Evolutionary conservation across 2,888 invertebrate species (phyloP).

Genomic region (Dolichopus griseipennis): DNA sequence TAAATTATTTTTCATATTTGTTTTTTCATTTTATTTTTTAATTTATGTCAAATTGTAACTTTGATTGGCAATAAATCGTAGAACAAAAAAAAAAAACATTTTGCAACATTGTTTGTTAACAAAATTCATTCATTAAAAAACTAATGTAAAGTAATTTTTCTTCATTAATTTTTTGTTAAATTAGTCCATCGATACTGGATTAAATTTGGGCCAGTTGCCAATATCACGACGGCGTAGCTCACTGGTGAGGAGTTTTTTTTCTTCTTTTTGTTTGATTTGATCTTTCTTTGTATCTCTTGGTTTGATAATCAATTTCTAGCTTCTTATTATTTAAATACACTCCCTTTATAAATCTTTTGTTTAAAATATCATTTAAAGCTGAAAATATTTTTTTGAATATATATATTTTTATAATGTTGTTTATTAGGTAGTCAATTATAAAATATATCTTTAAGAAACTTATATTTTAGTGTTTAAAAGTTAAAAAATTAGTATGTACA

Average conservation of each 20-base stretch:
- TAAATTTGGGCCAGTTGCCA: conserved; percentile 37
- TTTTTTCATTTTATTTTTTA: not conserved
- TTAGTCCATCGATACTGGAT: conserved; percentile 37
- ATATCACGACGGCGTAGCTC: conserved; percentile 34
- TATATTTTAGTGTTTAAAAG: no score
- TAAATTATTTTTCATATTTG: not conserved
- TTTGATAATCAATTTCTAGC: no score
- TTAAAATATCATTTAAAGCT: no score
- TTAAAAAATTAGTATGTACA: no score
- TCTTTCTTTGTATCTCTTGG: no score
- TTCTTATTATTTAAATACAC: no score
- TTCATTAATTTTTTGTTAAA: conserved; percentile 1
- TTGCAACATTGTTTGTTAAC: conserved; percentile 11
- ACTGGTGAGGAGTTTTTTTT: conserved; percentile 30
- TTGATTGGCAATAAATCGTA: not conserved
- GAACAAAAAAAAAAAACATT: not conserved
- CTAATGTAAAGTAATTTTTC: conserved; percentile 19
- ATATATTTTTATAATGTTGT: no score
- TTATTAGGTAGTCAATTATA: no score
- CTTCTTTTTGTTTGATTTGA: not conserved
- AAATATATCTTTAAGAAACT: no score
- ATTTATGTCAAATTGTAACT: not conserved
- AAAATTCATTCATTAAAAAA: conserved; percentile 16
- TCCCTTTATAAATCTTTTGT: no score
- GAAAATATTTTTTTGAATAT: no score